Evolutionary conservation across 2,113 vertebrate genomes (phyloP).

Genomic region (Siniperca knerii): DNA sequence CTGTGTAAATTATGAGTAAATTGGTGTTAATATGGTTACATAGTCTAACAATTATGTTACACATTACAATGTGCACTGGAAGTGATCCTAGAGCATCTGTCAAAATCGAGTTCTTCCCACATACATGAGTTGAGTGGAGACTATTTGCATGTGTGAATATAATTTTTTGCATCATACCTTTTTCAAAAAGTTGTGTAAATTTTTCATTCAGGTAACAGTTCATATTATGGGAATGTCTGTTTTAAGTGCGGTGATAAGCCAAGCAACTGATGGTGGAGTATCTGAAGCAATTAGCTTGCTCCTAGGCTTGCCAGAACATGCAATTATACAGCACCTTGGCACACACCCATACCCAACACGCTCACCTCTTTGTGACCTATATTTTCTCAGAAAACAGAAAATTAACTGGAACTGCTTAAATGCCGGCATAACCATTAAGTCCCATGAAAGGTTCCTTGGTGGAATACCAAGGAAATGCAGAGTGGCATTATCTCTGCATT

Average conservation of each 20-base stretch:
- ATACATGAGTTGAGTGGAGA: conserved; percentile 22
- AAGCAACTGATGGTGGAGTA: conserved; percentile 27
- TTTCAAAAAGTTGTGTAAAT: conserved; percentile 36
- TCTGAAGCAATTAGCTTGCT: conserved; percentile 32
- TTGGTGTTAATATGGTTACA: conserved; percentile 29
- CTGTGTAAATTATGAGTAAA: conserved; percentile 15
- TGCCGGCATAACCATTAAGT: conserved; percentile 33
- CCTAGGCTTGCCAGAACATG: conserved; percentile 62
- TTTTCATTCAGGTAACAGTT: conserved; percentile 56
- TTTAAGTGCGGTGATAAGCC: conserved; percentile 20
- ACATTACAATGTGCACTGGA: neutral
- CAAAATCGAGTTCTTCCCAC: conserved; percentile 17
- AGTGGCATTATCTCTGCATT: conserved; percentile 34
- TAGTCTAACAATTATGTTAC: too few relatives aligned
- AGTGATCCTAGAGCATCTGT: conserved; percentile 20
- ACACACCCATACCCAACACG: conserved; percentile 13
- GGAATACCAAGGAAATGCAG: conserved; percentile 35
- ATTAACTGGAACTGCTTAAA: conserved; percentile 23
- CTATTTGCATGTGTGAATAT: conserved; percentile 48
- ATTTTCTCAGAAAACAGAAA: conserved; percentile 35
- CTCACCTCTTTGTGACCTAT: conserved; percentile 49
- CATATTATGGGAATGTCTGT: conserved; percentile 11
- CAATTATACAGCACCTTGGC: conserved; percentile 36
- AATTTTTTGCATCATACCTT: conserved; percentile 49
- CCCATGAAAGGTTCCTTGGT: conserved; percentile 44